Conservation (phyloP, 2,113 vertebrate genomes). For the Burhinus oedicnemus region DNA sequence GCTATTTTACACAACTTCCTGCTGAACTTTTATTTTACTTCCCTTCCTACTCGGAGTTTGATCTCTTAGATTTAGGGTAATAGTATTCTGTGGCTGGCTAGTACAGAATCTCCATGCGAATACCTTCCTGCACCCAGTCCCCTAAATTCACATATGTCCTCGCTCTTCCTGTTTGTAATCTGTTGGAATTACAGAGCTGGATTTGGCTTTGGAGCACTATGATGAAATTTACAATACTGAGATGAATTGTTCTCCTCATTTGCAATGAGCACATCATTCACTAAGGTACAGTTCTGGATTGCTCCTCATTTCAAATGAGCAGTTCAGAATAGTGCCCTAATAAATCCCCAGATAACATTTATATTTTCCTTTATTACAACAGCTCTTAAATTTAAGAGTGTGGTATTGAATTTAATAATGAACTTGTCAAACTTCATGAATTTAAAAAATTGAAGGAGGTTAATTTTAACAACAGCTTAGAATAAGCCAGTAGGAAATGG, state of each 20-base stretch:
- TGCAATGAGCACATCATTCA: neutral
- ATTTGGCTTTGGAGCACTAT: neutral
- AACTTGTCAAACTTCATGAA: neutral
- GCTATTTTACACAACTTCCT: neutral
- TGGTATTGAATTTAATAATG: neutral
- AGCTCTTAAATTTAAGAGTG: neutral
- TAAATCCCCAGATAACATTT: neutral
- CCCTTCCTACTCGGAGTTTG: neutral
- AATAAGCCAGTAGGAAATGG: neutral
- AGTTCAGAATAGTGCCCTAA: neutral
- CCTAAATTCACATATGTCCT: neutral
- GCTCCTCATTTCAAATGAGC: neutral
- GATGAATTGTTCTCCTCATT: neutral
- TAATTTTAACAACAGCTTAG: neutral
- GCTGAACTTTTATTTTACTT: neutral
- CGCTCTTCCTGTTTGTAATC: neutral
- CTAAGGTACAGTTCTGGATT: neutral
- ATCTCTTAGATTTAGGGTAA: neutral
- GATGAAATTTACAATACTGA: neutral
- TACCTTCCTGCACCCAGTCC: neutral
- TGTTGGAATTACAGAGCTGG: neutral
- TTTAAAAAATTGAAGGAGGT: neutral
- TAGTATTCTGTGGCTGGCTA: neutral
- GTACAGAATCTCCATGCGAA: neutral
- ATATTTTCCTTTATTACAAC: neutral